Evolutionary conservation across 1,140 invertebrate species (phyloP).

Genomic region (Panagrolaimus sp.): DNA sequence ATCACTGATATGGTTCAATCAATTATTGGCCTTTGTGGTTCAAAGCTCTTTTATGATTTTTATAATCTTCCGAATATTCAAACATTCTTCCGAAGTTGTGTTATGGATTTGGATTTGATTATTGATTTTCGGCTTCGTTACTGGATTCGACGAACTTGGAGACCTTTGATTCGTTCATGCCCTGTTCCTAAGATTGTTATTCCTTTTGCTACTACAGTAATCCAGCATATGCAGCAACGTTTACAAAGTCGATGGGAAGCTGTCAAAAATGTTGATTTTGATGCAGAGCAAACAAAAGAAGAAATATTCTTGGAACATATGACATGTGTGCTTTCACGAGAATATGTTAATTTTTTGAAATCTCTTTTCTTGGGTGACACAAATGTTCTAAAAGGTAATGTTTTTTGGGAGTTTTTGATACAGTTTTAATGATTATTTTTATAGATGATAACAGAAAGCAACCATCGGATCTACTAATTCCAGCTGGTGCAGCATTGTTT

Average conservation of each 20-base stretch:
- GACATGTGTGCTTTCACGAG: constrained; percentile 42
- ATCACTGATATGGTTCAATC: constrained; percentile 41
- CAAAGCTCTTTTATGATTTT: constrained; percentile 35
- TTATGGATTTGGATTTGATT: constrained; percentile 33
- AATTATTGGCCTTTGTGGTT: constrained; percentile 43
- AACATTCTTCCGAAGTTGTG: constrained; percentile 25
- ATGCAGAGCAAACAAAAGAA: constrained; percentile 47
- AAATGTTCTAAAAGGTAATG: not conserved
- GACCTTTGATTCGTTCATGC: constrained; percentile 33
- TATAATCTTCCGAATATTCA: constrained; percentile 27
- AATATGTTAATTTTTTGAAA: constrained; percentile 31
- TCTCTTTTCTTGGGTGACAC: constrained; percentile 32
- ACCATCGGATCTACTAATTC: not conserved
- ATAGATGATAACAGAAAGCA: constrained; percentile 16
- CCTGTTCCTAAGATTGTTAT: constrained; percentile 27
- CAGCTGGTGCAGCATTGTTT: not conserved
- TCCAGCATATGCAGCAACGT: constrained; percentile 34
- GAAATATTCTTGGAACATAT: constrained; percentile 51
- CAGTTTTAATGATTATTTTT: not conserved
- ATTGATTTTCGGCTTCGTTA: constrained; percentile 49
- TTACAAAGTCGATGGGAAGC: constrained; percentile 38
- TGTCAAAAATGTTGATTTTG: constrained; percentile 34
- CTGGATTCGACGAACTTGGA: constrained; percentile 50
- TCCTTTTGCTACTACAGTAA: constrained; percentile 23
- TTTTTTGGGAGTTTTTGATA: not conserved